phyloP scores from a whole-genome alignment of 2,797 vertebrate species.

The Lepilemur ruficaudatus region DNA sequence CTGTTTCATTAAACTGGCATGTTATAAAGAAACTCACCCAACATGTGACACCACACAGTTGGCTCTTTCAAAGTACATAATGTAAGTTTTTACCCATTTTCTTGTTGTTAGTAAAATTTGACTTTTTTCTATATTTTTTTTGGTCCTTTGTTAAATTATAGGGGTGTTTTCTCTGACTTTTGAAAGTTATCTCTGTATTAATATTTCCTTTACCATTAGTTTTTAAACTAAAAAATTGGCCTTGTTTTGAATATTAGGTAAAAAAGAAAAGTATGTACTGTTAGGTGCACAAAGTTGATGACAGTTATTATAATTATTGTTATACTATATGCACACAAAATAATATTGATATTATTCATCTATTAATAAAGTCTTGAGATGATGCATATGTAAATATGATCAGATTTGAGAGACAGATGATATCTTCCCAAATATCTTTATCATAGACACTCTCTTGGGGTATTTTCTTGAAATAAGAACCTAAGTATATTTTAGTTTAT shows the following conservation, averaged over 20 bases:
- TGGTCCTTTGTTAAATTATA: background rate
- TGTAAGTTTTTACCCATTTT: background rate
- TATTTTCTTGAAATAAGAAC: background rate
- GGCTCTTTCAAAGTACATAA: background rate
- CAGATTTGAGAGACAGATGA: background rate
- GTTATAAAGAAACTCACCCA: background rate
- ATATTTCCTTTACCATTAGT: background rate
- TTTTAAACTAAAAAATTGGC: background rate
- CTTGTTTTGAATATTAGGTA: background rate
- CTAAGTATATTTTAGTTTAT: background rate
- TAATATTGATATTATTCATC: background rate
- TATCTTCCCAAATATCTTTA: background rate
- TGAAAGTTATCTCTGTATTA: background rate
- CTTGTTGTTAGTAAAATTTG: background rate
- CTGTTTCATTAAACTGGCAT: rapidly evolving
- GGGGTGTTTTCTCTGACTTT: background rate
- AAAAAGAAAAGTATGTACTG: background rate
- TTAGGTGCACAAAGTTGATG: background rate
- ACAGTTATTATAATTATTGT: background rate
- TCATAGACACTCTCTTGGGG: background rate
- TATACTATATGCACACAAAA: background rate
- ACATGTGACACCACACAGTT: background rate
- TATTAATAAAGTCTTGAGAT: background rate
- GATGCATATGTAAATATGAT: background rate
- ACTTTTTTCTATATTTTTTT: background rate